phyloP scores from a whole-genome alignment of 2,888 invertebrate genomes.

The Cheilosia vernalis region DNA sequence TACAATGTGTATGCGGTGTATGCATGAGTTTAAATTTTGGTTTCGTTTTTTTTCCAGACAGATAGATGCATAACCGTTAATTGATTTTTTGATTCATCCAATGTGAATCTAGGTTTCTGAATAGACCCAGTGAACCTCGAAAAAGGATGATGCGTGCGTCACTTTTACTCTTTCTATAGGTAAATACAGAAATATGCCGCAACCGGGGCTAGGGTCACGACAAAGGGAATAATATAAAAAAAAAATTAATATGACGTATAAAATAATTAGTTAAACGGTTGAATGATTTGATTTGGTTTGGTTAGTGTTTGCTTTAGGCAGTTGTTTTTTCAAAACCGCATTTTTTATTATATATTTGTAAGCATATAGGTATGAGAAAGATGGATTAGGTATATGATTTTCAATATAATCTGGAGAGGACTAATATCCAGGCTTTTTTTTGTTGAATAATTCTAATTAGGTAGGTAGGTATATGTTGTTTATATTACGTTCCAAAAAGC shows the following conservation, averaged over 20 bases:
- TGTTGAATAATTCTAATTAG: no score
- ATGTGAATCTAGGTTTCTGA: neutral
- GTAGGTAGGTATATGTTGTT: no score
- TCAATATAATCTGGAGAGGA: no score
- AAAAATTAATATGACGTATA: neutral
- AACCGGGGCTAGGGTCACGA: constrained; percentile 8
- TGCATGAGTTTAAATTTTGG: neutral
- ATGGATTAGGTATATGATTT: no score
- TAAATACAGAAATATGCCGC: constrained; percentile 28
- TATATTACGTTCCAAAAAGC: no score
- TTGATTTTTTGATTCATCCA: constrained; percentile 63
- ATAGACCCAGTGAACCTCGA: constrained; percentile 28
- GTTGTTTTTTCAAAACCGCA: neutral
- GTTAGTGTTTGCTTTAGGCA: constrained; percentile 15
- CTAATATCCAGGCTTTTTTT: no score
- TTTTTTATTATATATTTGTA: neutral
- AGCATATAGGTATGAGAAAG: no score
- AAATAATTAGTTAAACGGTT: constrained; percentile 46
- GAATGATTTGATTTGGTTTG: constrained; percentile 25
- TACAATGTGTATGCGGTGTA: neutral
- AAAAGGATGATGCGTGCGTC: constrained; percentile 43
- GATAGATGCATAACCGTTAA: constrained; percentile 50
- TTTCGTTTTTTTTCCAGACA: constrained; percentile 13
- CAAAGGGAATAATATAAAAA: neutral
- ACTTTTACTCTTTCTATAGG: constrained; percentile 29